These are phyloP conservation scores for Doryteuthis pealeii DNA, from an alignment of 1,140 invertebrate species.

Conservation along the genomic window DNA sequence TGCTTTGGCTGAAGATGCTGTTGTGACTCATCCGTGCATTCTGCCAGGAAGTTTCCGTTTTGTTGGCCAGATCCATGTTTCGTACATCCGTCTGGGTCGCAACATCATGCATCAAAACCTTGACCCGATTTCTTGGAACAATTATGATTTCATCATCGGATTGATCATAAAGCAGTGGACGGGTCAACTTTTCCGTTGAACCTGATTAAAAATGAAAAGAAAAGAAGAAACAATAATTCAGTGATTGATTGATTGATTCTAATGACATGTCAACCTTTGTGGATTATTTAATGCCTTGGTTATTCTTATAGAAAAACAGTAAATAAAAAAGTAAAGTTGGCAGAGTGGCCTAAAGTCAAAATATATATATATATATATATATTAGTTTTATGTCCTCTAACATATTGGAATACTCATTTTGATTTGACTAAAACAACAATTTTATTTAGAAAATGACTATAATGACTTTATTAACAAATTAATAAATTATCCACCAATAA, in stretches of 20 bases:
- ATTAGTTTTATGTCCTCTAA: no score
- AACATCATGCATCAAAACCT: conserved; percentile 21
- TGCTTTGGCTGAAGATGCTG: background rate
- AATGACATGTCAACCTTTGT: no score
- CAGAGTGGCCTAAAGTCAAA: no score
- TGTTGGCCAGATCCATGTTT: conserved; percentile 14
- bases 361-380: no score
- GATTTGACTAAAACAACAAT: no score
- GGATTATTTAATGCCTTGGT: no score
- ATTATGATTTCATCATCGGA: conserved; percentile 24
- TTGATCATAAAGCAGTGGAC: conserved; percentile 20
- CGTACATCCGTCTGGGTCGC: conserved; percentile 24
- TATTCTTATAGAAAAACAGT: background rate
- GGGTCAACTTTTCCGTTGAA: conserved; percentile 26
- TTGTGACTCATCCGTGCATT: conserved; percentile 5
- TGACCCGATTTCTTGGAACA: conserved; percentile 11
- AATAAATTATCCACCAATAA: no score
- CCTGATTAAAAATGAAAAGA: conserved; percentile 15
- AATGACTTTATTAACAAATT: no score
- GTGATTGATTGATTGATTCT: no score
- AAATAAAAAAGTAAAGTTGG: no score
- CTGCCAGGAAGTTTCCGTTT: background rate
- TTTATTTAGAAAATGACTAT: no score
- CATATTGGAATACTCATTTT: no score
- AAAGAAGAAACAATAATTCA: background rate